Evolutionary conservation across 2,113 vertebrate species (phyloP).

Genomic region (Elephantulus edwardii): DNA sequence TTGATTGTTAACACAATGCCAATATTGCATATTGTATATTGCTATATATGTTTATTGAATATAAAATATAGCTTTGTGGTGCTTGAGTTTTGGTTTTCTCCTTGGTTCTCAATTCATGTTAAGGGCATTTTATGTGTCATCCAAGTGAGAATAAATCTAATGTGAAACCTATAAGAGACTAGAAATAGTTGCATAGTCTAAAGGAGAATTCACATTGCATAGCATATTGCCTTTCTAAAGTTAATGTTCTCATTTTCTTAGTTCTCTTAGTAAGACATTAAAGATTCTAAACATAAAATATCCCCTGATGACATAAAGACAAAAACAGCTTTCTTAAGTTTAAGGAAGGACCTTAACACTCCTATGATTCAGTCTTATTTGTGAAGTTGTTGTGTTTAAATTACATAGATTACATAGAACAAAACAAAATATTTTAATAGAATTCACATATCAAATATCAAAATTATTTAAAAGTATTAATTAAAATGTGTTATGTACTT

Average conservation of each 20-base stretch:
- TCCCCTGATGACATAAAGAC: neutral
- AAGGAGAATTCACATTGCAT: neutral
- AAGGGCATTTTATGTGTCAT: conserved; percentile 38
- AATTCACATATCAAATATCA: neutral
- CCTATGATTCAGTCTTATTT: conserved; percentile 44
- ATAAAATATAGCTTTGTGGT: neutral
- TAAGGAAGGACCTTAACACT: conserved; percentile 52
- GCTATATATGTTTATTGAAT: neutral
- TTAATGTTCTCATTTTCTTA: conserved; percentile 22
- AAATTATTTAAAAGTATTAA: too few relatives aligned
- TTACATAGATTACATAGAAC: conserved; percentile 9
- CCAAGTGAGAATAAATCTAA: neutral
- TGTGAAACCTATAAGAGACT: neutral
- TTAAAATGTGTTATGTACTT: too few relatives aligned
- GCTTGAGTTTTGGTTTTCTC: conserved; percentile 22
- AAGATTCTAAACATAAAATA: conserved; percentile 17
- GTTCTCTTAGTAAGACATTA: conserved; percentile 22
- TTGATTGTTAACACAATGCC: neutral
- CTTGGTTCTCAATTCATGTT: conserved; percentile 20
- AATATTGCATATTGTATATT: neutral
- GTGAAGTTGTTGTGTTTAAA: conserved; percentile 17
- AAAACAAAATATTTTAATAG: conserved; percentile 35
- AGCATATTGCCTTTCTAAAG: neutral
- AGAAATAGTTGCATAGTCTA: neutral
- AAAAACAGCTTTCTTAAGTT: conserved; percentile 23